Evolutionary conservation across 2,113 vertebrate species (phyloP).

Genomic region (Micronycteris hirsuta): DNA sequence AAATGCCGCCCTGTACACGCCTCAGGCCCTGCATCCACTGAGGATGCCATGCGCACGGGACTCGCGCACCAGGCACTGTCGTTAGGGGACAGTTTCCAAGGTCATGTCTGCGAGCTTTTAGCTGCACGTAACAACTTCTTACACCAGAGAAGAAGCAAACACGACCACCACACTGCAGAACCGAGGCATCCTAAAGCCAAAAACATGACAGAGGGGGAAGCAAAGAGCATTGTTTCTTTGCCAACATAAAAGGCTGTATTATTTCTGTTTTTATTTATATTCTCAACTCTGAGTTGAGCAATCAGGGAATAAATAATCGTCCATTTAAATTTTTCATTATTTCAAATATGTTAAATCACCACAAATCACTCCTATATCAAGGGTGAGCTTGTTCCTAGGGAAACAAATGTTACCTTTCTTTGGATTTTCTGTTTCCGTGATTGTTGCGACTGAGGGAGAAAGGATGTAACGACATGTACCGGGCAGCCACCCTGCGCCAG

Average conservation of each 20-base stretch:
- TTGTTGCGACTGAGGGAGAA: conserved; percentile 52
- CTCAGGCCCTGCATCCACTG: background rate
- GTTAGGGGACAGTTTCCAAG: background rate
- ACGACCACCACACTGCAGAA: background rate
- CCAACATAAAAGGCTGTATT: conserved; percentile 55
- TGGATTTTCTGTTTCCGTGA: conserved; percentile 36
- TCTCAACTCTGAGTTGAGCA: conserved; percentile 60
- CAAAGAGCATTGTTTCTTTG: conserved; percentile 25
- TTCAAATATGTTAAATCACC: conserved; percentile 67
- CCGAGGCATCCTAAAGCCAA: background rate
- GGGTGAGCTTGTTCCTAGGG: conserved; percentile 60
- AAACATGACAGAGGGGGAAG: background rate
- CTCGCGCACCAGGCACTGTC: rapidly evolving
- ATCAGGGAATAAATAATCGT: conserved; percentile 67
- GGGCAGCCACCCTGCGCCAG: rapidly evolving
- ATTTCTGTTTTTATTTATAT: conserved; percentile 57
- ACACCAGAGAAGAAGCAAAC: background rate
- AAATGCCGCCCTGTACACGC: background rate
- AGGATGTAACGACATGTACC: background rate
- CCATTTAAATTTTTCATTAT: conserved; percentile 72
- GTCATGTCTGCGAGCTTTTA: rapidly evolving
- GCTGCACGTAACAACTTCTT: rapidly evolving
- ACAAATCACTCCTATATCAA: conserved; percentile 69
- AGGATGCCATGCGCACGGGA: rapidly evolving
- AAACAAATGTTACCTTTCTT: conserved; percentile 56